Evolutionary conservation across 2,797 vertebrate genomes (phyloP), one percentile per base, ranked within the genome.

Genomic region (Takifugu rubripes): DNA sequence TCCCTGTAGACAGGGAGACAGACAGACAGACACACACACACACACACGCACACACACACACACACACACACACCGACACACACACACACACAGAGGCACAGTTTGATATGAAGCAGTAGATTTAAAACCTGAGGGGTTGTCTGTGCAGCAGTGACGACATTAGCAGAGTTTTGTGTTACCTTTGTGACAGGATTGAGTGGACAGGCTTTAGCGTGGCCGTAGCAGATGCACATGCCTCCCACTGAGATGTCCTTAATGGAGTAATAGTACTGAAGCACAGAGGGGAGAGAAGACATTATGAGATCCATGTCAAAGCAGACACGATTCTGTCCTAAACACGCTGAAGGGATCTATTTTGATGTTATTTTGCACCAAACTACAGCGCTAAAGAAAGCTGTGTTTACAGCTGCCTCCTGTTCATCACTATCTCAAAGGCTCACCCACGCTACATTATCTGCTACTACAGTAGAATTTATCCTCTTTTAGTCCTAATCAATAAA

Each of bases 191-290:
- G 62, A 90, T 95, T 89, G 78, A 95, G 88, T 2, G 95, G 96
- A 77, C 96, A 99, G 79, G 96, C 93, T 79, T 94, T 93, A 0
- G 96, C 96, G 58, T 99, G 97, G 59, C 97, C 97, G 50, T 95
- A 99, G 77, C 96, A 99, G 89, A 99, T 98, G 70, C 97, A 99
- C 96, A 98, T 98, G 51, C 97, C 97, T 82, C 97, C 97, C 9
- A 98, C 92, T 0, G 96, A 99, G 82, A 98, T 95, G 82, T 99
- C 97, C 89, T 99, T 99, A 83, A 99, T 89, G 6, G 97, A 97
- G 81, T 99, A 99, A 84, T 95, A 99, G 85, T 99, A 98, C 97
- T 99, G 90, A 54, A 86, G 14, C 36, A 40, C 36, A 40, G 36
- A 40, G 36, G 49, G 25, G 43, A 48, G 16, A 62, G 25, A 31